A percentile compares a stretch with the other conserved stretches of the same genome.
Evolutionary conservation across 1,140 invertebrate genomes (phyloP).

Genomic region (Procambarus virginalis): DNA sequence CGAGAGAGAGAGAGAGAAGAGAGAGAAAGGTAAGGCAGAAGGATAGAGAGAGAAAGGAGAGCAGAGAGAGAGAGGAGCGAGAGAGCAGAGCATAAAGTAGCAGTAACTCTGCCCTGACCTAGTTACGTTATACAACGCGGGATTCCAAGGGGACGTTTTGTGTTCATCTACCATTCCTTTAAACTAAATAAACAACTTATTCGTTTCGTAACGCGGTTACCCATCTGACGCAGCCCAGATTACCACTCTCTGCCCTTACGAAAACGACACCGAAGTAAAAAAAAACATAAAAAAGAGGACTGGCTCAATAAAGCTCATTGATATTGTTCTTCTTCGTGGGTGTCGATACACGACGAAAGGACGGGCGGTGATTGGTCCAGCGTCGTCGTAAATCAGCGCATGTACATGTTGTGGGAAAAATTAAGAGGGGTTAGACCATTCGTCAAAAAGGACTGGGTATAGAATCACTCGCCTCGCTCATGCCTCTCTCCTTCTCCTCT

Average conservation of each 20-base stretch:
- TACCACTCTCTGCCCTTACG: neutral
- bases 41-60: slow-evolving; percentile 1
- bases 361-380: slow-evolving; percentile 59
- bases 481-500: neutral
- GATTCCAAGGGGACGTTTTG: slow-evolving; percentile 11
- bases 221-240: neutral
- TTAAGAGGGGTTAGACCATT: slow-evolving; percentile 61
- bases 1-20: neutral
- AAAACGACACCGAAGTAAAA: slow-evolving; percentile 1
- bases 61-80: neutral
- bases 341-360: slow-evolving; percentile 50
- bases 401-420: slow-evolving; percentile 69
- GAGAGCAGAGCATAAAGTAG: neutral
- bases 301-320: neutral
- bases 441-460: slow-evolving; percentile 63
- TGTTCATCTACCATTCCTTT: slow-evolving; percentile 18
- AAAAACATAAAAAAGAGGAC: slow-evolving; percentile 1
- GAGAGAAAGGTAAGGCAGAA: neutral
- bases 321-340: slow-evolving; percentile 27
- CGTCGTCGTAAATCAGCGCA: slow-evolving; percentile 55
- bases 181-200: neutral
- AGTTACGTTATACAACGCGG: slow-evolving; percentile 1
- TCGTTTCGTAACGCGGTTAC: slow-evolving; percentile 6
- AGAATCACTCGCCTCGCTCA: too few relatives aligned
- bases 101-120: neutral